Evolutionary conservation across 2,113 vertebrate species (phyloP), one percentile per base, ranked within the genome.

Genomic region (Syngnathoides biaculeatus): DNA sequence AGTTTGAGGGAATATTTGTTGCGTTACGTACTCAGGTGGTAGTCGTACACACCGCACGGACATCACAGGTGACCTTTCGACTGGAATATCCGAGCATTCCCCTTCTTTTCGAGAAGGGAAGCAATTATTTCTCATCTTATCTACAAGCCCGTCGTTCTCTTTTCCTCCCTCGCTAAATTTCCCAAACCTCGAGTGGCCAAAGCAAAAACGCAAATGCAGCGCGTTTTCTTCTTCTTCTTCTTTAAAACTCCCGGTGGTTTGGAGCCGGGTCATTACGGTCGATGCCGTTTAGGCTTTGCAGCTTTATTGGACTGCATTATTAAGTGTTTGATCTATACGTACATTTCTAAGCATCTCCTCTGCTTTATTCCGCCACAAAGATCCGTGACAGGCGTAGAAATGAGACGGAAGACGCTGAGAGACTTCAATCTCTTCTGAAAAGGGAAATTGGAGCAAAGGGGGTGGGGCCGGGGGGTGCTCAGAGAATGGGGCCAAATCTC

Each of bases 41-140:
- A 22, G 2, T 35, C 4, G 30, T 42, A 22, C 26, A 15, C n/a
- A 40, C 61, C 65, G 72, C 81, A 64, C 9, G 42, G 67, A 82
- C 69, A 79, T 79, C 80, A 72, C 73, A 81, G 75, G 65, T 87
- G 84, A 90, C 85, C 82, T 88, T 88, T 82, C n/a, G n/a, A n/a
- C n/a, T n/a, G n/a, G n/a, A n/a, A n/a, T n/a, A n/a, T 66, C 39
- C 69, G 50, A 65, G 8, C 76, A 73, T 58, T 70, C 55, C 62
- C 48, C 52, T 57, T 76, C 62, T 71, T 79, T 72, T 72, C 72
- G 71, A 78, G 84, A 85, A 89, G 80, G 75, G 80, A 86, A 67
- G 78, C 86, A 88, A 87, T 90, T 88, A 90, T 87, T 71, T 77
- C 78, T 82, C 83, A 87, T 87, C 84, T 87, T 83, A 83, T 75